Evolutionary conservation across 1,140 invertebrate species (phyloP).

Genomic region (Phthorimaea operculella): DNA sequence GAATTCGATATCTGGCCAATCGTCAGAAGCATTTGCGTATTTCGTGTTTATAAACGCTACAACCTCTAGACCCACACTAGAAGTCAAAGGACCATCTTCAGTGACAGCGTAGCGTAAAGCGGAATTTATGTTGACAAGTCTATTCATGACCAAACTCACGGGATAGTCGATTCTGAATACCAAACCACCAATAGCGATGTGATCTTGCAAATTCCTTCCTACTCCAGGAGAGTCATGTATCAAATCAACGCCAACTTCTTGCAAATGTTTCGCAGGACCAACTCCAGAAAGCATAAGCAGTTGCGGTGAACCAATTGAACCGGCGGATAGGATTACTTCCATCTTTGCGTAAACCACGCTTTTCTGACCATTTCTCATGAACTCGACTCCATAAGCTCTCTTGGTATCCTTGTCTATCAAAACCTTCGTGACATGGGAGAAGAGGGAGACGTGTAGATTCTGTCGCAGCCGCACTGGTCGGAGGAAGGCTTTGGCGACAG

Average conservation of each 20-base stretch:
- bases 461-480: constrained; percentile 77
- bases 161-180: constrained; percentile 84
- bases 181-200: constrained; percentile 83
- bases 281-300: constrained; percentile 88
- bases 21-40: constrained; percentile 83
- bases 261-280: constrained; percentile 78
- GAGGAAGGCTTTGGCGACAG: constrained; percentile 83
- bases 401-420: constrained; percentile 78
- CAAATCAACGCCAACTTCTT: constrained; percentile 73
- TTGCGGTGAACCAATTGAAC: constrained; percentile 82
- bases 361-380: constrained; percentile 74
- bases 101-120: constrained; percentile 80
- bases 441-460: constrained; percentile 81
- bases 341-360: constrained; percentile 76
- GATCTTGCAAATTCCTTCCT: constrained; percentile 87
- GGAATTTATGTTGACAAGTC: constrained; percentile 81
- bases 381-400: constrained; percentile 81
- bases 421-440: constrained; percentile 80
- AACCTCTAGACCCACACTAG: constrained; percentile 83
- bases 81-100: constrained; percentile 84
- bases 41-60: constrained; percentile 89
- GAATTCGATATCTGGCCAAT: constrained; percentile 92
- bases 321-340: constrained; percentile 84
- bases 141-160: constrained; percentile 78
- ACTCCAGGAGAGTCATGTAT: constrained; percentile 79